These are phyloP conservation scores for Chlorodrepanis virens DNA, from an alignment of 2,113 vertebrate species.

Conservation along the genomic window DNA sequence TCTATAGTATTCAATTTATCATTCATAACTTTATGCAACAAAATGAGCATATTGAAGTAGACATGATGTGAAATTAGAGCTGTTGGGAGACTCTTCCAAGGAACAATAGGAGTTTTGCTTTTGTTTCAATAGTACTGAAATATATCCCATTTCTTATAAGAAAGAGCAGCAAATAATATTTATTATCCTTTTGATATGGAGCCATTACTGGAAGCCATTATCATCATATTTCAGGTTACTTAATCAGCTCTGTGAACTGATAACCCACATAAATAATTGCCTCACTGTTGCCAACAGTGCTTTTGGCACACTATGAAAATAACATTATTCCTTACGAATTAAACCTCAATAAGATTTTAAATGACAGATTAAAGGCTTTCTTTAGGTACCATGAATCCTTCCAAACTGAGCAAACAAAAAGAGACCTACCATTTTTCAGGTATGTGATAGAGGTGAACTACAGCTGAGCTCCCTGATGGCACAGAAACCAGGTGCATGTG, in stretches of 20 bases:
- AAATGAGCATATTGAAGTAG: background rate
- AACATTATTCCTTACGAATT: constrained; percentile 39
- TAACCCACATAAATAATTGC: constrained; percentile 52
- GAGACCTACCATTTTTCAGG: constrained; percentile 27
- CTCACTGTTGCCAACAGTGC: constrained; percentile 11
- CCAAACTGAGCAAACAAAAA: constrained; percentile 6
- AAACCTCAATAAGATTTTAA: constrained; percentile 46
- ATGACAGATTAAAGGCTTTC: constrained; percentile 40
- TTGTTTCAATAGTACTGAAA: constrained; percentile 34
- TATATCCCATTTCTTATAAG: constrained; percentile 3
- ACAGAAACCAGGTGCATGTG: constrained; percentile 27
- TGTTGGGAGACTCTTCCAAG: background rate
- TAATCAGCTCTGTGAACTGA: constrained; percentile 56
- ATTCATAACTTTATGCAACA: background rate
- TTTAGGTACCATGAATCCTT: constrained; percentile 15
- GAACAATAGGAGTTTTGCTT: constrained; percentile 21
- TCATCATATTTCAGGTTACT: constrained; percentile 56
- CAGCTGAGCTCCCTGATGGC: constrained; percentile 19
- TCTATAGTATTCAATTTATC: background rate
- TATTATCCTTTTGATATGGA: constrained; percentile 39
- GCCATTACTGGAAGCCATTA: constrained; percentile 57
- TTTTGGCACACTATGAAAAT: constrained; percentile 50
- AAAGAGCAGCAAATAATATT: constrained; percentile 41
- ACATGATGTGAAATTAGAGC: constrained; percentile 3
- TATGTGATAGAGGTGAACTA: constrained; percentile 16